Base-by-base conservation (phyloP, 2,113 vertebrate genomes). In the Cromileptes altivelis region DNA sequence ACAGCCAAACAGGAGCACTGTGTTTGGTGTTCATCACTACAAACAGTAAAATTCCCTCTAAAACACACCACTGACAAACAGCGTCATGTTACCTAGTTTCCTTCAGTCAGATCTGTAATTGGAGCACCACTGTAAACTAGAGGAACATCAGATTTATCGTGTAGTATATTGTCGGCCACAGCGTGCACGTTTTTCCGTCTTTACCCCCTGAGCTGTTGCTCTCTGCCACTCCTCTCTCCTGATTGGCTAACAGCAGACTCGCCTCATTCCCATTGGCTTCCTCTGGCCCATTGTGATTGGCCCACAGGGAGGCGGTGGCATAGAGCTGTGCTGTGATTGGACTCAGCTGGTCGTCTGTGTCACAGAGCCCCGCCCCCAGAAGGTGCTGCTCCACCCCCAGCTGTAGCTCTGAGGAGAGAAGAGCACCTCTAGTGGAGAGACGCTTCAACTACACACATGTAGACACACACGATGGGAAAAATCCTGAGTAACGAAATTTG, bases 261-360 rank as follows among this genome's bases (percentile, higher is more conserved):
- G 89, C 81, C 74, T 93, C 90, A 69, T 93, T 94, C 81, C 85
- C 87, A 42, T 92, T 93, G 89, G 86, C 71, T 58, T 94, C 93
- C 85, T 96, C 94, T 70, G 92, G 89, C 82, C 90, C 88, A 77
- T 93, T 96, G 89, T 93, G 91, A 92, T 93, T 95, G 87, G 82
- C 88, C 92, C 91, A 95, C 78, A 71, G 93, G 58, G 87, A 83
- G 23, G 85, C 82, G 63, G 50, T 27, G 82, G 85, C 78, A 87
- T 91, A 93, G 63, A 90, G 90, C 88, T 94, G 94, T 40, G 81
- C 82, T 77, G 85, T 89, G 92, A 91, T 89, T 82, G 95, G 95
- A 85, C 90, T 95, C 80, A 94, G 87, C 87, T 94, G 85, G 80
- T 80, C 74, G 81, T 93, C 93, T 85, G 92, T 91, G 69, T 94